Percentiles rank a stretch among this genome's conserved stretches.
Evolutionary conservation across 2,888 invertebrate genomes (phyloP).

Genomic region (Germaria angustata): DNA sequence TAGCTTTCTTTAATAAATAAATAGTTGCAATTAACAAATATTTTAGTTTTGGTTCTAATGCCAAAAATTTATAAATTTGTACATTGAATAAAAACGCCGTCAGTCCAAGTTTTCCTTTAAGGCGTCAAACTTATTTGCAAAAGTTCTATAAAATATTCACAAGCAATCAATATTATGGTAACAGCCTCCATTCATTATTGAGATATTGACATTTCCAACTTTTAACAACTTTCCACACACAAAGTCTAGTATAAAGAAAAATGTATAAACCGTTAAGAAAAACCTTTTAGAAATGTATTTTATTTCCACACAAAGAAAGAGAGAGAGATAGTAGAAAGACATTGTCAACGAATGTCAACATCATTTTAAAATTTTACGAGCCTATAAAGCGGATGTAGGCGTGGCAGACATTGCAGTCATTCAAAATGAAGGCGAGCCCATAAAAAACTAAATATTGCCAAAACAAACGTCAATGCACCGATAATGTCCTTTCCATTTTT

Average conservation of each 20-base stretch:
- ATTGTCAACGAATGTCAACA: constrained; percentile 49
- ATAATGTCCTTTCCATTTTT: constrained; percentile 37
- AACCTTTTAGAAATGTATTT: constrained; percentile 1
- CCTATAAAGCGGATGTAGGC: constrained; percentile 61
- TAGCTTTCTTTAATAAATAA: no score
- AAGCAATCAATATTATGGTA: constrained; percentile 23
- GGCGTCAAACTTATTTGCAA: constrained; percentile 27
- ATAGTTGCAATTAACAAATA: no score
- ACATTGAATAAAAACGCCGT: background rate
- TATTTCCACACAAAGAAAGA: background rate
- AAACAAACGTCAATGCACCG: constrained; percentile 52
- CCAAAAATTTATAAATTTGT: background rate
- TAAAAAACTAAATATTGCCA: constrained; percentile 40
- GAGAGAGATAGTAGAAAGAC: background rate
- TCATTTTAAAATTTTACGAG: constrained; percentile 61
- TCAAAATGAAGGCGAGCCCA: constrained; percentile 5
- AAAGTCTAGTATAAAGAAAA: background rate
- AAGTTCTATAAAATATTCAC: constrained; percentile 2
- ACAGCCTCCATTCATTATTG: constrained; percentile 37
- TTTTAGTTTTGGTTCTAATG: background rate
- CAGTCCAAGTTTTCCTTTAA: background rate
- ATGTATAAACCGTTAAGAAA: background rate
- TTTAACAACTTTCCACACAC: constrained; percentile 7
- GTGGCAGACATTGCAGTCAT: constrained; percentile 59
- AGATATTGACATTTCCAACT: constrained; percentile 50